Conservation (phyloP, 2,113 vertebrate genomes). For the Ceratotherium simum region DNA sequence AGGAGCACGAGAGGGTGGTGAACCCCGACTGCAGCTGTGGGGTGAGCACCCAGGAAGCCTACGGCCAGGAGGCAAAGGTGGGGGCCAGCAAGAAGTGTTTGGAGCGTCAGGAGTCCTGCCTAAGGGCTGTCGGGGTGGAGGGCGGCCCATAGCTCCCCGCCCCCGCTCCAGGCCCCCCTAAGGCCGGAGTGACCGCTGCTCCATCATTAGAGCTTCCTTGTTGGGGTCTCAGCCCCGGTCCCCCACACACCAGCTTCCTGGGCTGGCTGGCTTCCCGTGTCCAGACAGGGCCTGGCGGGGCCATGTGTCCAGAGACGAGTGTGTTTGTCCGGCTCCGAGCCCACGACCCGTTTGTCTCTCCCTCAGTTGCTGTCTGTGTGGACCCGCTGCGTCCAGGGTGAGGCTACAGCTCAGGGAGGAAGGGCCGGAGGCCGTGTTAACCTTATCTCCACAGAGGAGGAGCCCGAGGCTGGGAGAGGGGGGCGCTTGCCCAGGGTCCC, state of each 20-base stretch:
- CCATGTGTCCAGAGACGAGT: no score
- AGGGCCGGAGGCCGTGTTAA: background rate
- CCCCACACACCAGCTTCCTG: no score
- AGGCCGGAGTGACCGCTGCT: no score
- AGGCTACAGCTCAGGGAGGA: background rate
- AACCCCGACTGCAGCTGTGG: background rate
- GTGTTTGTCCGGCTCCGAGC: no score
- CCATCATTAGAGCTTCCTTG: no score
- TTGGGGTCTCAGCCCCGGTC: no score
- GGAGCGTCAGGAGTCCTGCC: background rate
- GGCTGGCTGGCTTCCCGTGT: no score
- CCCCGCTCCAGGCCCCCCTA: no score
- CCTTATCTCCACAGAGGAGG: background rate
- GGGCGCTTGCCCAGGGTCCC: background rate
- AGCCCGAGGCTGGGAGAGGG: background rate
- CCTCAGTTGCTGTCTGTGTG: background rate
- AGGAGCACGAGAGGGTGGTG: rapidly evolving
- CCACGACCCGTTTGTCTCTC: background rate
- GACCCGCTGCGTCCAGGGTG: background rate
- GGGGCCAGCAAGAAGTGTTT: background rate
- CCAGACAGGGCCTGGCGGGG: no score
- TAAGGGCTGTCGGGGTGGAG: background rate
- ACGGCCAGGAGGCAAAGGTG: background rate
- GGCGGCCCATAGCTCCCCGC: no score
- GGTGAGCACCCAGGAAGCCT: background rate